Evolutionary conservation across 2,888 invertebrate genomes (phyloP), one percentile per base, ranked within the genome.

Genomic region (Caenorhabditis imperialis): DNA sequence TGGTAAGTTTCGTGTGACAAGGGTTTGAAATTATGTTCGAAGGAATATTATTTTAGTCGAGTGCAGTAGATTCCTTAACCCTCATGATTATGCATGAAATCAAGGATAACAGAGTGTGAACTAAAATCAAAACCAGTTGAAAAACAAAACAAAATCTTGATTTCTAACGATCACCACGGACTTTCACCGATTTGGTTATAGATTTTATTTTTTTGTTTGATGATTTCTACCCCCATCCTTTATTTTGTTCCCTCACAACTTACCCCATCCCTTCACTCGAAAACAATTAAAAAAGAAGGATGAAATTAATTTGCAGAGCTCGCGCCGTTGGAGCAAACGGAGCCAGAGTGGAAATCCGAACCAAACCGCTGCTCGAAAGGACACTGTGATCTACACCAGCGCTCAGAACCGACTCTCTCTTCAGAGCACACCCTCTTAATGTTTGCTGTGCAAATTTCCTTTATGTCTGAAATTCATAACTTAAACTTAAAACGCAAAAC

Each of bases 301-400:
- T 38, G 25, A 22, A 25, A 54, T 20, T 12, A 14, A 30, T 22
- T 35, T 35, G 16, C 57, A 75, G 75, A 70, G 70, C 35, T 75
- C 75, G 33, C 58, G 55, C 20, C 63, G 75, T 1, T 75, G 75
- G 75, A 75, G 75, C 55, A 75, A 70, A 40, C 38, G 63, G 16
- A 70, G 70, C 37, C 75, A 75, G 27, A 73, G 73, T 55, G 73
- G 73, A 27, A 54, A 53, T 3, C 58, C 62, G 12, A 45, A 73
- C 14, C 57, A 61, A 16, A n/a, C 37, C n/a, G 23, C 67, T 3
- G 16, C 50, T 6, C 48, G 73, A 30, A 73, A 67, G 37, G 67
- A 73, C 30, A 73, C 73, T 23, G 73, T 73, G 12, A 67, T 73
- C 27, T 73, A 58, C 45, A 73, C 73, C 23, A 72, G 63, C 45